A percentile compares a stretch with the other conserved stretches of the same genome.
Conservation (phyloP, 2,113 vertebrate genomes). For the Aythya baeri region DNA sequence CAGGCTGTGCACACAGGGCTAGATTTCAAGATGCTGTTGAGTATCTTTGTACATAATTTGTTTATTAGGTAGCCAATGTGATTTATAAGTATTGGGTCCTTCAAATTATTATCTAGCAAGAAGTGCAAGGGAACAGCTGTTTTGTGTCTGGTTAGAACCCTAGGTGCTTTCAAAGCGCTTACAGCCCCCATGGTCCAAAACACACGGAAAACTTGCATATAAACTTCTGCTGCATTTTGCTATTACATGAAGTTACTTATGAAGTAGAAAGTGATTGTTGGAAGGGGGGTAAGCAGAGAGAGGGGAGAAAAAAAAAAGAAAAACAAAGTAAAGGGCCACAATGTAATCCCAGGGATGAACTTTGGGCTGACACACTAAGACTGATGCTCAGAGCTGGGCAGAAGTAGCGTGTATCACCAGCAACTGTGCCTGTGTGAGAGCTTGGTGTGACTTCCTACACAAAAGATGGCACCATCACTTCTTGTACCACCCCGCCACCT, state of each 20-base stretch:
- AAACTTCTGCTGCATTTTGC: neutral
- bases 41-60: neutral
- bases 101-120: neutral
- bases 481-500: neutral
- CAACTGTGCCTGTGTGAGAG: neutral
- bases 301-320: neutral
- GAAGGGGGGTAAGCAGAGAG: too few relatives aligned
- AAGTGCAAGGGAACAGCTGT: neutral
- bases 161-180: neutral
- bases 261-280: neutral
- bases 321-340: neutral
- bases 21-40: neutral
- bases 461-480: neutral
- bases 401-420: neutral
- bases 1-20: neutral
- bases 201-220: neutral
- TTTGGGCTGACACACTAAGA: neutral
- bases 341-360: neutral
- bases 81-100: neutral
- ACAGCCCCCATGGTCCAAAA: neutral
- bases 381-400: neutral
- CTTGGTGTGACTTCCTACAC: neutral
- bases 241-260: neutral
- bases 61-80: neutral
- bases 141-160: neutral